These are phyloP conservation scores for Martes martes DNA, from an alignment of 2,113 vertebrate species.

Conservation along the genomic window DNA sequence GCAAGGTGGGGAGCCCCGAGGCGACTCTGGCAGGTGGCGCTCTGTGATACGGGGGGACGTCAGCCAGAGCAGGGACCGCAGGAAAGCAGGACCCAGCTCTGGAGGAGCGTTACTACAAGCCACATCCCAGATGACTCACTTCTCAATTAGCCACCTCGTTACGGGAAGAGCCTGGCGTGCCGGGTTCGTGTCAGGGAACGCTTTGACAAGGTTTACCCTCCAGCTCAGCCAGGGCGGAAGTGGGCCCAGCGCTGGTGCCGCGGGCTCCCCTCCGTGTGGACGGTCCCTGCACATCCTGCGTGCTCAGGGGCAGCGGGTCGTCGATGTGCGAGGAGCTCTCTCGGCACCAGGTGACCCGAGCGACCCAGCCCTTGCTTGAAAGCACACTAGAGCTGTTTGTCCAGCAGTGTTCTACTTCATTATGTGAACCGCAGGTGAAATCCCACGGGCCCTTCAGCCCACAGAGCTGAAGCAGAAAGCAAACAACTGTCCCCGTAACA, in stretches of 20 bases:
- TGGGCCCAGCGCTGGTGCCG: neutral
- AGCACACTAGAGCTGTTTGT: neutral
- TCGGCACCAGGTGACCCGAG: neutral
- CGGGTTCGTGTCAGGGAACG: neutral
- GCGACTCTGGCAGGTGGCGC: neutral
- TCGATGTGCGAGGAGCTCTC: too few species aligned
- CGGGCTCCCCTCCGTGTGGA: neutral
- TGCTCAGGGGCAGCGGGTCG: neutral
- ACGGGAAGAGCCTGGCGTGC: neutral
- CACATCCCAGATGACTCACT: neutral
- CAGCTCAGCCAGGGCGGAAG: neutral
- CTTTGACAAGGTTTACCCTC: neutral
- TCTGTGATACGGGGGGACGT: neutral
- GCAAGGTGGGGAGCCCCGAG: fast-evolving
- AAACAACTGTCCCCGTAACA: neutral
- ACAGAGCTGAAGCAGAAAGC: neutral
- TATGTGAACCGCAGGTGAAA: neutral
- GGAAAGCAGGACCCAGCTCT: too few species aligned
- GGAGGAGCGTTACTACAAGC: too few species aligned
- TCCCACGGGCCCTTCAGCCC: neutral
- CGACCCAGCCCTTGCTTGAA: fast-evolving
- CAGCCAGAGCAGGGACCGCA: neutral
- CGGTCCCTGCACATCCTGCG: fast-evolving
- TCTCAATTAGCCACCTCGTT: fast-evolving
- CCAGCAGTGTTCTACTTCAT: neutral